These are phyloP conservation scores for Atrichornis clamosus DNA, from an alignment of 2,113 vertebrate genomes.

Conservation along the genomic window DNA sequence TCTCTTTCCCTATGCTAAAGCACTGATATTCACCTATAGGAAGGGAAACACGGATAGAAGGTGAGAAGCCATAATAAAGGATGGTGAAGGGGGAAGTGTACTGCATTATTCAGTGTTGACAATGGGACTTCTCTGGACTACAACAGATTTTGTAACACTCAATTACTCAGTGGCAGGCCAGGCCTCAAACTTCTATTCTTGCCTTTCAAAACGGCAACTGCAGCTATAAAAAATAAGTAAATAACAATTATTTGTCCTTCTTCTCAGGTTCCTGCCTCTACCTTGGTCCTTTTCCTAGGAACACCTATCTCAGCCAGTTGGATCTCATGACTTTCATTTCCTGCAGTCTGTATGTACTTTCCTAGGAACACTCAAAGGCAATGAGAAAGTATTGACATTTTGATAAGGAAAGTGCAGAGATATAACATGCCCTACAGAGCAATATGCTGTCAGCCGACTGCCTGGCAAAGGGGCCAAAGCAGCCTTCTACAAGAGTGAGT, in stretches of 20 bases:
- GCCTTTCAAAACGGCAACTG: not conserved
- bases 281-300: not conserved
- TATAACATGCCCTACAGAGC: not conserved
- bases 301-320: not conserved
- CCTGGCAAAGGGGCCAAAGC: not conserved
- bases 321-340: constrained; percentile 29
- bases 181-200: not conserved
- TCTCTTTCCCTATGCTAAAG: not conserved
- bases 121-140: not conserved
- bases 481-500: not conserved
- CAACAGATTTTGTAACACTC: not conserved
- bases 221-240: not conserved
- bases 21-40: not conserved
- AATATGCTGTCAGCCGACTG: not conserved
- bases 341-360: not conserved
- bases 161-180: not conserved
- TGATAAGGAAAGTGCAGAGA: constrained; percentile 36
- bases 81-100: not conserved
- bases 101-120: not conserved
- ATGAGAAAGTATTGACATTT: constrained; percentile 47
- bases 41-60: fast-evolving
- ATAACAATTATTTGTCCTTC: not conserved
- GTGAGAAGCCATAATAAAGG: not conserved
- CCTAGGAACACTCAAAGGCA: constrained; percentile 16
- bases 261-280: not conserved